Base-by-base conservation (phyloP, 1,140 invertebrate species). In the Paramacrobiotus metropolitanus region DNA sequence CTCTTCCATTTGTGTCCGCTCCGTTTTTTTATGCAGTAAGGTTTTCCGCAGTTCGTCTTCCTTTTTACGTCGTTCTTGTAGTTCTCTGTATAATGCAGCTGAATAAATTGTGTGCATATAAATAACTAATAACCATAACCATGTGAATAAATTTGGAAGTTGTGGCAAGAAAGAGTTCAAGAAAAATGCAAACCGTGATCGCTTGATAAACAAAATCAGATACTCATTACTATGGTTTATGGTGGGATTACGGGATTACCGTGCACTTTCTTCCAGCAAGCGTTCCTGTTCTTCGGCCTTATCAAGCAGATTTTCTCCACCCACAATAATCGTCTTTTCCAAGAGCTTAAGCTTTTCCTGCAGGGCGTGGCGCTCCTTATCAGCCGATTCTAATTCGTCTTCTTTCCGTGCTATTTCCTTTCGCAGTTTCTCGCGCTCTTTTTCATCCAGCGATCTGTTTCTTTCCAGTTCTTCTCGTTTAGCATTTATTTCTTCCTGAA, bases 291-390 rank as follows among this genome's bases (percentile, higher is more conserved):
- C 81, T 73, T 97, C 88, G 0, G 91, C 92, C 71, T 96, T 97
- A 71, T 97, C 92, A 62, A 98, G 77, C 4, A 99, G 77, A 77
- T 99, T 98, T 74, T 96, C 94, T 3, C 94, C 95, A 1, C 95
- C 95, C 4, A 97, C 86, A 24, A 98, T 79, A 60, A 99, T 92
- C 71, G 94, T 91, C 62, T 87, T 89, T 72, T 97, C 89, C 59
- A 99, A 79, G 24, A 83, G 83, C 64, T 84, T 79, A 61, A 98
- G 79, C 71, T 94, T 92, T 63, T 88, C 81, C 63, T 84, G 80
- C 2, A 97, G 71, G 31, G 69, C 67, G 62, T 77, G 73, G 55
- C 79, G 77, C 64, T 82, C 80, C 45, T 74, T 73, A 62, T 77
- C 74, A 18, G 68, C 63, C 60, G 74, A 72, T 2, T 77, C 66